Percentiles rank a stretch among this genome's conserved stretches.
These are phyloP conservation scores for Mormoops blainvillei DNA, from an alignment of 2,113 vertebrate genomes.

Conservation along the genomic window DNA sequence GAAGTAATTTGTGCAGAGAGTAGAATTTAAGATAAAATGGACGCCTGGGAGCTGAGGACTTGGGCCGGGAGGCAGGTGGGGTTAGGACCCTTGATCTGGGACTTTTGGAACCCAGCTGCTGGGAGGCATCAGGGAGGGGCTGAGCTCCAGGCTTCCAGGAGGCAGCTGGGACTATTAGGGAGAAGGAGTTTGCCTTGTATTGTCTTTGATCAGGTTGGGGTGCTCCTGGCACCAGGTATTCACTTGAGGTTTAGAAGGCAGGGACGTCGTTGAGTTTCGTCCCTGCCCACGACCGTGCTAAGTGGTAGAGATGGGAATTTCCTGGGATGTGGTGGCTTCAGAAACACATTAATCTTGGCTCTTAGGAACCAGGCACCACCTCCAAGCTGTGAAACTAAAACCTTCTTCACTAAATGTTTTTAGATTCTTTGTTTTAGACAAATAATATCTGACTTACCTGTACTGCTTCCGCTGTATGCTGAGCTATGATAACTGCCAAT, in stretches of 20 bases:
- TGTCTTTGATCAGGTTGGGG: not conserved
- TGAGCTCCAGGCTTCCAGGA: not conserved
- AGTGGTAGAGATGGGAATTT: conserved; percentile 55
- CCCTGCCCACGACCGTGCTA: conserved; percentile 20
- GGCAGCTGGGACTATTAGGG: not conserved
- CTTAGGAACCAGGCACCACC: conserved; percentile 75
- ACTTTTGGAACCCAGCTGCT: not conserved
- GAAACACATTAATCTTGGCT: conserved; percentile 67
- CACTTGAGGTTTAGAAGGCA: not conserved
- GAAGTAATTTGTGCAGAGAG: conserved; percentile 83
- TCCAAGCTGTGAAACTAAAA: conserved; percentile 84
- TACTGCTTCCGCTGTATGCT: conserved; percentile 78
- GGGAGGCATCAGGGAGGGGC: not conserved
- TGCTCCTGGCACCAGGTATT: not conserved
- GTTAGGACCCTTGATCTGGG: not conserved
- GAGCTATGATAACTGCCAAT: conserved; percentile 80
- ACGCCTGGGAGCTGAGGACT: conserved; percentile 31
- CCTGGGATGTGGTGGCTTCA: conserved; percentile 53
- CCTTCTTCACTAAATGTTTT: conserved; percentile 72
- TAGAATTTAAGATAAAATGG: conserved; percentile 77
- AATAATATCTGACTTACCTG: conserved; percentile 73
- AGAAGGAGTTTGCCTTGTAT: not conserved
- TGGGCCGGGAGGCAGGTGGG: not conserved
- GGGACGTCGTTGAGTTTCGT: not conserved
- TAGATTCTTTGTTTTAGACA: conserved; percentile 76